phyloP scores from a whole-genome alignment of 1,140 invertebrate genomes.

The Hyphantria cunea region DNA sequence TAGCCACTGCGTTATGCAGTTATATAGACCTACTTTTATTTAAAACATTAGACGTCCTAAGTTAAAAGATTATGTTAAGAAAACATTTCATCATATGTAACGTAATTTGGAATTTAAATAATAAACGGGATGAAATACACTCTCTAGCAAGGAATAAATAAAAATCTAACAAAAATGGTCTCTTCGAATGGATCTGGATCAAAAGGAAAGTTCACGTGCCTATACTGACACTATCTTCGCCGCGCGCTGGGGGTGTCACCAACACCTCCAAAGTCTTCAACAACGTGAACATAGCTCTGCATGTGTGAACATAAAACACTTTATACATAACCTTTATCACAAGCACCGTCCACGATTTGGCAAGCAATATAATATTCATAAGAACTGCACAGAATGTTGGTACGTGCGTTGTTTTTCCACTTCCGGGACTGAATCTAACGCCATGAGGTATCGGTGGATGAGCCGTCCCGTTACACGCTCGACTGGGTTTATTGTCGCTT shows the following conservation, averaged over 20 bases:
- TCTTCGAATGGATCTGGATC: no score
- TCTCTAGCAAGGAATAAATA: no score
- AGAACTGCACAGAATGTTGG: background rate
- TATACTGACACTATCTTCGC: background rate
- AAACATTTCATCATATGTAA: no score
- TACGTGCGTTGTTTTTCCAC: background rate
- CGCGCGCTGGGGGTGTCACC: slow-evolving; percentile 13
- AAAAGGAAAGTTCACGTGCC: background rate
- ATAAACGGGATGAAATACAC: no score
- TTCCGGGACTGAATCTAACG: background rate
- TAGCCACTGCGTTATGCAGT: no score
- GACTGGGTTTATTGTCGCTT: slow-evolving; percentile 10
- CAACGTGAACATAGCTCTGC: slow-evolving; percentile 47
- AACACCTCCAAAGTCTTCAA: slow-evolving; percentile 52
- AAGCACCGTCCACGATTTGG: background rate
- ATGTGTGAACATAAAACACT: no score
- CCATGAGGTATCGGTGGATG: background rate
- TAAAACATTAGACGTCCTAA: no score
- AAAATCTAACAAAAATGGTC: no score
- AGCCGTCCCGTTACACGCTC: slow-evolving; percentile 11
- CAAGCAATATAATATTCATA: background rate
- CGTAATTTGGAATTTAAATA: no score
- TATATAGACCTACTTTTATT: no score
- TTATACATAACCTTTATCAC: background rate
- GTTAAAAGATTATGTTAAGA: no score